Percentiles rank a stretch among this genome's conserved stretches.
These are phyloP conservation scores for Cryptoblepharus egeriae DNA, from an alignment of 2,797 vertebrate species.

Conservation along the genomic window DNA sequence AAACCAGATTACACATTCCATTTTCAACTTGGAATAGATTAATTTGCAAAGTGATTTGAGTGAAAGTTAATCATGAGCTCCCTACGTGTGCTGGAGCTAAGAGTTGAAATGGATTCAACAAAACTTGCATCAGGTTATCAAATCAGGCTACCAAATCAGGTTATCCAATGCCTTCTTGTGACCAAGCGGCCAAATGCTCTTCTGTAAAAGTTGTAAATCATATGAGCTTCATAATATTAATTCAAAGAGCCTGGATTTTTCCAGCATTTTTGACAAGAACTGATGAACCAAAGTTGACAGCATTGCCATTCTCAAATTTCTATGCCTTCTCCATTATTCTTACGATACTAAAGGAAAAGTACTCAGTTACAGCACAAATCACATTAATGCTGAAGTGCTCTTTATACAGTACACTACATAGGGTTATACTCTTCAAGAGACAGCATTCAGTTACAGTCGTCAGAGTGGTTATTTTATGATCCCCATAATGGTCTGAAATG, in stretches of 20 bases:
- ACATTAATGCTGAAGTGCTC: conserved; percentile 33
- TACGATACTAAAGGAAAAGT: conserved; percentile 24
- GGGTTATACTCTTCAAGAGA: conserved; percentile 21
- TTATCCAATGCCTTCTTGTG: too few species aligned
- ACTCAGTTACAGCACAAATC: background rate
- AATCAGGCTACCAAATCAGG: too few species aligned
- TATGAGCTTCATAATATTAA: conserved; percentile 11
- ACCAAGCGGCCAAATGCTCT: too few species aligned
- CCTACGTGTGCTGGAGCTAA: background rate
- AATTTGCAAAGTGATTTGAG: background rate
- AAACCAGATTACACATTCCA: background rate
- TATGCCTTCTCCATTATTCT: conserved; percentile 29
- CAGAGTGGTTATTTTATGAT: background rate
- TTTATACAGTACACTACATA: conserved; percentile 23
- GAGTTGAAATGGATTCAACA: background rate
- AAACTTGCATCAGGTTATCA: too few species aligned
- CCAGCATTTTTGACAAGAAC: conserved; percentile 28
- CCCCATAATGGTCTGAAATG: background rate
- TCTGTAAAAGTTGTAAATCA: background rate
- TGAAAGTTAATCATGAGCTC: background rate
- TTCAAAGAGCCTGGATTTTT: conserved; percentile 29
- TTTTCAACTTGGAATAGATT: background rate
- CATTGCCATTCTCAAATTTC: background rate
- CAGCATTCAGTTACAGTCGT: background rate
- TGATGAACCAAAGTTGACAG: conserved; percentile 1